Conservation (phyloP, 2,888 invertebrate species). For the Drosophila testacea region DNA sequence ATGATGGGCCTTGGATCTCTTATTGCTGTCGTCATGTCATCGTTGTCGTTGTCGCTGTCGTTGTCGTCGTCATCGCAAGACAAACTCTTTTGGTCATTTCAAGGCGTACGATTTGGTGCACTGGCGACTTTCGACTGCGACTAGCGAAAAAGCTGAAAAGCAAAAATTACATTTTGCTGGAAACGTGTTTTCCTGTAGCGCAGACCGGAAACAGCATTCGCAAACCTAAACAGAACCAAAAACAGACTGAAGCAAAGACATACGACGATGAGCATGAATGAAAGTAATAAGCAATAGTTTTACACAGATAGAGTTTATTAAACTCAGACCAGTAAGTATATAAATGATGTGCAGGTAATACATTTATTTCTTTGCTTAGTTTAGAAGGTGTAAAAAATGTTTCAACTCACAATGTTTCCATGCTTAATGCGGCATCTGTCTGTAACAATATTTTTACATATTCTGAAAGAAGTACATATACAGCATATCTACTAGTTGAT, state of each 20-base stretch:
- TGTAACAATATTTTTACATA: background rate
- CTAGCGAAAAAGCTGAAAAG: conserved; percentile 58
- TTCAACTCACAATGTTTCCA: too few species aligned
- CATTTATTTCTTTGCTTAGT: background rate
- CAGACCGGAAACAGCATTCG: conserved; percentile 73
- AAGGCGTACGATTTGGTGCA: conserved; percentile 31
- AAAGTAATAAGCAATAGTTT: conserved; percentile 14
- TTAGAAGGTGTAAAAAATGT: too few species aligned
- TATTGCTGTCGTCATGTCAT: conserved; percentile 26
- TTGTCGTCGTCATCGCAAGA: conserved; percentile 45
- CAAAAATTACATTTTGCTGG: conserved; percentile 62
- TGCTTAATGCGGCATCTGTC: background rate
- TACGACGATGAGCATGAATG: conserved; percentile 18
- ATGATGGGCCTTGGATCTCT: conserved; percentile 49
- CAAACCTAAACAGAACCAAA: conserved; percentile 69
- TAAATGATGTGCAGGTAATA: background rate
- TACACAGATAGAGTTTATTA: conserved; percentile 15
- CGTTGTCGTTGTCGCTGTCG: conserved; percentile 7
- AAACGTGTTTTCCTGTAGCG: conserved; percentile 70
- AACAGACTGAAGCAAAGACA: conserved; percentile 7
- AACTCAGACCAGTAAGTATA: conserved; percentile 1
- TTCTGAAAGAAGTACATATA: background rate
- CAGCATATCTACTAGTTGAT: background rate
- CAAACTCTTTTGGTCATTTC: conserved; percentile 42
- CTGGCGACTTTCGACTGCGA: conserved; percentile 25